Percentiles rank a stretch among this genome's conserved stretches.
These are phyloP conservation scores for Liasis olivaceus DNA, from an alignment of 2,797 vertebrate species.

Conservation along the genomic window DNA sequence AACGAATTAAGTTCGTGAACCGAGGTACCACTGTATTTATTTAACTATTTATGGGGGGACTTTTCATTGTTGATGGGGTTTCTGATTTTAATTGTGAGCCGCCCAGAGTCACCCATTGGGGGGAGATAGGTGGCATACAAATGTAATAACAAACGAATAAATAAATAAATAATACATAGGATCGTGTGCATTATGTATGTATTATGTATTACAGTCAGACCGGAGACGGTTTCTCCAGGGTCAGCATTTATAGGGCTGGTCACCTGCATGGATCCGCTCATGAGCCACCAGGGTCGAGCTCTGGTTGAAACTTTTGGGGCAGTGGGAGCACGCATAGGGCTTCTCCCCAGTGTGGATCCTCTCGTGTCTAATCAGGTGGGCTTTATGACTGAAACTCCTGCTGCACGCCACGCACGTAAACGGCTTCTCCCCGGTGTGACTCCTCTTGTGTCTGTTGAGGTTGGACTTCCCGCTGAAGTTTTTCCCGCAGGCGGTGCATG, in stretches of 20 bases:
- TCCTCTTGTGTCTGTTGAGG: conserved; percentile 65
- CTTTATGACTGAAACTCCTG: conserved; percentile 66
- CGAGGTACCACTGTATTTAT: no score
- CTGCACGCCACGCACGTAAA: conserved; percentile 61
- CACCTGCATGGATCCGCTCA: conserved; percentile 62
- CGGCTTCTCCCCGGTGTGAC: conserved; percentile 66
- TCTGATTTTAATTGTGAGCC: no score
- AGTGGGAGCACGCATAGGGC: conserved; percentile 58
- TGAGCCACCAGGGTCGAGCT: conserved; percentile 66
- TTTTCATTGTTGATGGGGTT: no score
- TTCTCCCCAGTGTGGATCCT: conserved; percentile 67
- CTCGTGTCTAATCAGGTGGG: conserved; percentile 65
- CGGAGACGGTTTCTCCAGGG: conserved; percentile 39
- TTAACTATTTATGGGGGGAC: no score
- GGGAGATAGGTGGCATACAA: no score
- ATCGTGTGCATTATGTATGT: background rate
- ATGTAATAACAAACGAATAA: no score
- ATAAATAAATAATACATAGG: no score
- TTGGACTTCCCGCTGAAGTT: conserved; percentile 66
- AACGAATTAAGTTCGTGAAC: no score
- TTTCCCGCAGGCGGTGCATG: conserved; percentile 62
- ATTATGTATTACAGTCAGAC: background rate
- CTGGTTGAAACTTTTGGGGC: conserved; percentile 62
- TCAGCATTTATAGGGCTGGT: conserved; percentile 52
- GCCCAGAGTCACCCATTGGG: no score